These are phyloP conservation scores for Alosa sapidissima DNA, from an alignment of 2,797 vertebrate species.

Conservation along the genomic window DNA sequence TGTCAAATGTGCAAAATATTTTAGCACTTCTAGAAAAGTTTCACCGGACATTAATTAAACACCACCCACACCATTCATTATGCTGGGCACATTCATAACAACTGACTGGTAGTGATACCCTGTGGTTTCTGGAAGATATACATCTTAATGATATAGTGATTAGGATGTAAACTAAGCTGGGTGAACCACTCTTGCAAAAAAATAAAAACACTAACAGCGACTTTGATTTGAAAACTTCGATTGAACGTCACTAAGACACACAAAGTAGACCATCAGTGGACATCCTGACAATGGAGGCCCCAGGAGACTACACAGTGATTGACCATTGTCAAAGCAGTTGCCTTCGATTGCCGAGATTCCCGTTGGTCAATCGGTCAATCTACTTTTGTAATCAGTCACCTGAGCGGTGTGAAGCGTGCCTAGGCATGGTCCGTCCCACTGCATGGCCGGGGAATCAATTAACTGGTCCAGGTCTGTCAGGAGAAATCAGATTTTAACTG, in stretches of 20 bases:
- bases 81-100: not conserved
- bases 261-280: not conserved
- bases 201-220: not conserved
- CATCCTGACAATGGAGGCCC: slow-evolving; percentile 37
- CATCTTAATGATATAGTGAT: not conserved
- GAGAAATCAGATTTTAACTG: slow-evolving; percentile 50
- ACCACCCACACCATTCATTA: not conserved
- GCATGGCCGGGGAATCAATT: slow-evolving; percentile 45
- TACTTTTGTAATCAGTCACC: slow-evolving; percentile 46
- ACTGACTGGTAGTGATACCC: not conserved
- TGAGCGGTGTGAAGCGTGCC: slow-evolving; percentile 16
- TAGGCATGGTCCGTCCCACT: slow-evolving; percentile 27
- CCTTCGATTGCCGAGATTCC: slow-evolving; percentile 46
- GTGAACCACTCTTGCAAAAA: not conserved
- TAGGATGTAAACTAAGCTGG: not conserved
- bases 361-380: slow-evolving; percentile 52
- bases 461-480: slow-evolving; percentile 42
- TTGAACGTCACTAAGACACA: not conserved
- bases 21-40: not conserved
- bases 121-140: not conserved
- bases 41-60: not conserved
- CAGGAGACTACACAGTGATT: slow-evolving; percentile 46
- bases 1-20: not conserved
- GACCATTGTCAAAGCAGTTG: slow-evolving; percentile 49
- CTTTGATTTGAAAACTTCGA: not conserved